Conservation (phyloP, 2,113 vertebrate species). For the Cichladusa arquata region DNA sequence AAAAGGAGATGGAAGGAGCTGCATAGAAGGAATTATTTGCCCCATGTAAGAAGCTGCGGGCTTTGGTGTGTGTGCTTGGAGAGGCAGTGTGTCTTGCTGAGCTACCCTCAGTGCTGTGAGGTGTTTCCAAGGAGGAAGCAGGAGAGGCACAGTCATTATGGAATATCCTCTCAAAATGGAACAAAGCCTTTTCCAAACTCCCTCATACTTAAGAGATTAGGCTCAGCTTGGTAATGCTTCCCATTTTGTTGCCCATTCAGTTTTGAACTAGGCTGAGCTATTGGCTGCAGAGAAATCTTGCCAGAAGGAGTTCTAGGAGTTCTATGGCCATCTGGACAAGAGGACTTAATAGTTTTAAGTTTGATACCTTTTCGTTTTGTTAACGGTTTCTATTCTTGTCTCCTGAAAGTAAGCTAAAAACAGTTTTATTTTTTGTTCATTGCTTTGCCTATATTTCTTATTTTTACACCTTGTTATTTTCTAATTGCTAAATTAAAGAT, state of each 20-base stretch:
- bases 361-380: not conserved
- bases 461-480: not conserved
- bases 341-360: not conserved
- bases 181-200: not conserved
- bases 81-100: not conserved
- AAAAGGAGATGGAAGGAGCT: not conserved
- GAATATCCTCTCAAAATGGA: not conserved
- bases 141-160: not conserved
- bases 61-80: not conserved
- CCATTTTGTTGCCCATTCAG: not conserved
- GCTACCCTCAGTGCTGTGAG: not conserved
- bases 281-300: not conserved
- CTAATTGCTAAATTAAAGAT: not conserved
- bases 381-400: not conserved
- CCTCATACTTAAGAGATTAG: not conserved
- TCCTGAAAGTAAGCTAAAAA: not conserved
- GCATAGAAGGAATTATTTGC: not conserved
- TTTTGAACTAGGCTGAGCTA: not conserved
- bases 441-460: not conserved
- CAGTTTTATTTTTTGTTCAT: not conserved
- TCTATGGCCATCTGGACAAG: not conserved
- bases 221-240: not conserved
- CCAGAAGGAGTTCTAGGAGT: not conserved
- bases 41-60: rapidly evolving
- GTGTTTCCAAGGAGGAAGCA: not conserved